Base-by-base conservation (phyloP, 2,888 invertebrate species). In the Tanytarsus gracilentus region DNA sequence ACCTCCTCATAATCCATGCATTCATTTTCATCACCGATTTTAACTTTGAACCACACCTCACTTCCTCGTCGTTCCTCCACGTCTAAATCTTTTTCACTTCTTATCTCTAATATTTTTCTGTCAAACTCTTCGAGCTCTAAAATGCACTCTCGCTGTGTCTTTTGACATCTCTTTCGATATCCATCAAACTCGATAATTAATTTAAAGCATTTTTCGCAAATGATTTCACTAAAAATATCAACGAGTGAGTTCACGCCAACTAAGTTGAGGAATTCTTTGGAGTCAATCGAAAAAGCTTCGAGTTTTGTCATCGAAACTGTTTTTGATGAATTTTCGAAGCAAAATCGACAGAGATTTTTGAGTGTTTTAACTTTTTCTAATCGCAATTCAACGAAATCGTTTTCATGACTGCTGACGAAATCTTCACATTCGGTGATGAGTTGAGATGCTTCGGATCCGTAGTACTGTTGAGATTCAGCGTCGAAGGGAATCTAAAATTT, bases 281-380 rank as follows among this genome's bases (percentile, higher is more conserved):
- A 4, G 18, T 29, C 18, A 30, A 51, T 51, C 3, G 29, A 51
- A 18, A 30, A 51, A 18, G 29, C 1, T 11, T 51, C 29, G 21
- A 51, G 51, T 9, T 51, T 51, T 2, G 14, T 29, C 11, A 51
- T 27, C 6, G 29, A 9, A 1, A 51, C 29, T 9, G 8, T 9
- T 30, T 51, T 51, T 16, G 8, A 18, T 30, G 29, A 29, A 4
- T 16, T 18, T 11, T 21, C 27, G 16, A 58, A 58, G 23, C 58
- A 58, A 16, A 58, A 58, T 25, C 58, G 27, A 21, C 58, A 58
- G 1, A 58, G 14, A n/a, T 18, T 58, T 25, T 58, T 58, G 8
- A 58, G 11, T 14, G 5, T 8, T 18, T 40, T n/a, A 3, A 48
- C 7, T 14, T 48, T 44, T 6, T 58, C 21, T 3, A 18, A 8